Evolutionary conservation across 2,113 vertebrate species (phyloP).

Genomic region (Notothenia coriiceps): DNA sequence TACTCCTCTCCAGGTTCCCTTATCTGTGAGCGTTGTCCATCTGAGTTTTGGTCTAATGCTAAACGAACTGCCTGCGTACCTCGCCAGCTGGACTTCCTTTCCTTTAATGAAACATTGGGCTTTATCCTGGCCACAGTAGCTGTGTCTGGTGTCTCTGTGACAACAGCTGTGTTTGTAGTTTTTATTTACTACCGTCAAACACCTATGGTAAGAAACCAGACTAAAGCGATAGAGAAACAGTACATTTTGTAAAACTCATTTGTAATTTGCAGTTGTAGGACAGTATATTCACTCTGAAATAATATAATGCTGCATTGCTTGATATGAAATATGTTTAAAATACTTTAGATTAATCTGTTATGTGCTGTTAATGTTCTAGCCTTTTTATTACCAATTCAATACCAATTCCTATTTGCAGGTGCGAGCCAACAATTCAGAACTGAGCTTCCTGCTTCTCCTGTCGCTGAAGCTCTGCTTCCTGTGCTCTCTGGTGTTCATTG

Average conservation of each 20-base stretch:
- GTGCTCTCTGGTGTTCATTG: constrained; percentile 83
- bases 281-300: not conserved
- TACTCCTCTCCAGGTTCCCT: constrained; percentile 65
- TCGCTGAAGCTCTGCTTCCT: constrained; percentile 84
- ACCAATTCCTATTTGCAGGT: constrained; percentile 50
- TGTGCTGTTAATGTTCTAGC: not conserved
- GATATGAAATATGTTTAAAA: not conserved
- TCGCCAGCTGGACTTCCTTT: constrained; percentile 80
- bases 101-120: constrained; percentile 80
- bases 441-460: constrained; percentile 83
- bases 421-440: constrained; percentile 84
- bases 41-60: constrained; percentile 82
- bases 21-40: constrained; percentile 76
- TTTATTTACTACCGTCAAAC: constrained; percentile 74
- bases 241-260: not conserved
- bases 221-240: not conserved
- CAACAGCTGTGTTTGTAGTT: constrained; percentile 77
- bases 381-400: not conserved
- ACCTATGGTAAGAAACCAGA: constrained; percentile 65
- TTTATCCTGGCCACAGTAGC: constrained; percentile 76
- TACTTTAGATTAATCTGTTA: not conserved
- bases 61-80: constrained; percentile 73
- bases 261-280: not conserved
- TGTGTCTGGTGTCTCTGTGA: constrained; percentile 71
- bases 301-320: not conserved